phyloP scores from a whole-genome alignment of 2,888 invertebrate genomes.

The Melieria crassipennis region DNA sequence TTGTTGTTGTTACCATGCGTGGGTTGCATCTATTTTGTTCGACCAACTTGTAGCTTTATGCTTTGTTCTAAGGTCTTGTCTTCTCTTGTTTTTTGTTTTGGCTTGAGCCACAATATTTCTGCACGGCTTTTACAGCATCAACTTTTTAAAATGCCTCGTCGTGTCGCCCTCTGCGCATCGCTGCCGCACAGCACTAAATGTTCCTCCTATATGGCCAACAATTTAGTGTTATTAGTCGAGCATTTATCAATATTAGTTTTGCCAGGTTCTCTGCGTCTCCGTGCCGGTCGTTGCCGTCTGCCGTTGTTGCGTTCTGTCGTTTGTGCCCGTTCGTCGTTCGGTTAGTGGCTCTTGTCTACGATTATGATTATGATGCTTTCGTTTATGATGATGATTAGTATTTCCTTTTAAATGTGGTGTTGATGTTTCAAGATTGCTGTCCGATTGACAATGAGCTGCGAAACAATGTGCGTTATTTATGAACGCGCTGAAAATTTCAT shows the following conservation, averaged over 20 bases:
- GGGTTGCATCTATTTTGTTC: neutral
- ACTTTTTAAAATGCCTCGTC: neutral
- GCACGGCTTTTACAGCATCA: neutral
- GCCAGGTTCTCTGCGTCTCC: no score
- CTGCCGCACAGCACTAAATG: neutral
- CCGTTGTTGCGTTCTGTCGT: neutral
- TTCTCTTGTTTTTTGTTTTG: neutral
- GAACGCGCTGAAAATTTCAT: constrained; percentile 10
- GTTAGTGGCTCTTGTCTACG: neutral
- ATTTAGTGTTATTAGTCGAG: constrained; percentile 42
- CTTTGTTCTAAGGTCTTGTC: neutral
- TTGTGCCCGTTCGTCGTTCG: neutral
- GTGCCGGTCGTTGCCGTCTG: no score
- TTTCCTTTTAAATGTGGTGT: constrained; percentile 26
- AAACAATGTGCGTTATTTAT: constrained; percentile 17
- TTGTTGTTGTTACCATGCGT: neutral
- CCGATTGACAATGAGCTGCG: constrained; percentile 20
- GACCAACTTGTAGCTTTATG: neutral
- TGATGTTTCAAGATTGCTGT: constrained; percentile 18
- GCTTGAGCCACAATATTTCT: neutral
- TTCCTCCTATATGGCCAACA: constrained; percentile 39
- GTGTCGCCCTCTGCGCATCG: neutral
- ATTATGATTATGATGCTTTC: constrained; percentile 19
- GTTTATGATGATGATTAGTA: neutral
- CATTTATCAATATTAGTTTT: constrained; percentile 38